These are phyloP conservation scores for Scaptomyza montana DNA, from an alignment of 1,140 invertebrate species.

Conservation along the genomic window DNA sequence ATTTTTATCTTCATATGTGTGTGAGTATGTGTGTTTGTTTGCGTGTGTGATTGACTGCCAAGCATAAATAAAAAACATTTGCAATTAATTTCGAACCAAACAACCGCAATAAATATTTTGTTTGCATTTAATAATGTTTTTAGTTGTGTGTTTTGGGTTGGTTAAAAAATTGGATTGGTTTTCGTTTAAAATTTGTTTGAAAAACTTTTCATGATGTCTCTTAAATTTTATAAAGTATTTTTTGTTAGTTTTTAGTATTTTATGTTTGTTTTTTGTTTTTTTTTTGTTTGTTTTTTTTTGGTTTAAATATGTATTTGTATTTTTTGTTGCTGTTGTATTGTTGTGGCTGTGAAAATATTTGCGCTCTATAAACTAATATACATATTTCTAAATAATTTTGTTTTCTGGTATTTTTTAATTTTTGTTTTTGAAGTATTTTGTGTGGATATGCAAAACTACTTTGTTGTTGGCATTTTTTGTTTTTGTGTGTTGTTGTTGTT, in stretches of 20 bases:
- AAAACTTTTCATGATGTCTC: slow-evolving; percentile 9
- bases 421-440: slow-evolving; percentile 37
- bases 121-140: background rate
- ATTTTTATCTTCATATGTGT: slow-evolving; percentile 18
- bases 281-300: slow-evolving; percentile 15
- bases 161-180: slow-evolving; percentile 56
- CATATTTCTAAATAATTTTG: slow-evolving; percentile 49
- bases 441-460: slow-evolving; percentile 80
- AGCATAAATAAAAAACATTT: slow-evolving; percentile 42
- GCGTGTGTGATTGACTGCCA: slow-evolving; percentile 24
- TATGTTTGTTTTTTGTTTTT: slow-evolving; percentile 39
- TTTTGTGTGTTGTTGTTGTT: slow-evolving; percentile 50
- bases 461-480: slow-evolving; percentile 52
- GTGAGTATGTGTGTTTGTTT: slow-evolving; percentile 10
- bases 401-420: slow-evolving; percentile 43
- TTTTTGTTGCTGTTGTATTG: slow-evolving; percentile 35
- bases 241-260: slow-evolving; percentile 39
- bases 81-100: slow-evolving; percentile 30
- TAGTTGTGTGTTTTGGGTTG: slow-evolving; percentile 51
- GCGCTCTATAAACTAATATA: slow-evolving; percentile 70
- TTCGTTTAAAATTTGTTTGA: slow-evolving; percentile 33
- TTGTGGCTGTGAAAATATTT: slow-evolving; percentile 73
- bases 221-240: slow-evolving; percentile 42
- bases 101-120: slow-evolving; percentile 7
- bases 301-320: slow-evolving; percentile 52